Evolutionary conservation across 2,113 vertebrate genomes (phyloP).

Genomic region (human): GRCh38 chr15:65660001-65660500

Average conservation of each 20-base stretch:
- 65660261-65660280: not conserved
- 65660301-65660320: conserved; percentile 18
- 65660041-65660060: not conserved
- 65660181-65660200: conserved; percentile 58
- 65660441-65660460: not conserved
- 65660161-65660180: conserved; percentile 48
- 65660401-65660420: not conserved
- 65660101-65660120: not conserved
- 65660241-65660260: conserved; percentile 57
- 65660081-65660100: conserved; percentile 8
- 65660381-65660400: not conserved
- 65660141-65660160: not conserved
- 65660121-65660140: not conserved
- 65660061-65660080: conserved; percentile 1
- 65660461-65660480: conserved; percentile 29
- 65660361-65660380: not conserved
- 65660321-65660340: not conserved
- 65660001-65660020: not conserved
- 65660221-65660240: conserved; percentile 35
- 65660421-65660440: not conserved
- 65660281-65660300: conserved; percentile 27
- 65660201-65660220: conserved; percentile 72
- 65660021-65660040: not conserved
- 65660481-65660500: conserved; percentile 23
- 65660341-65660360: not conserved